Evolutionary conservation across 1,140 invertebrate genomes (phyloP), one percentile per base, ranked within the genome.

Genomic region (Brachionus sp.): DNA sequence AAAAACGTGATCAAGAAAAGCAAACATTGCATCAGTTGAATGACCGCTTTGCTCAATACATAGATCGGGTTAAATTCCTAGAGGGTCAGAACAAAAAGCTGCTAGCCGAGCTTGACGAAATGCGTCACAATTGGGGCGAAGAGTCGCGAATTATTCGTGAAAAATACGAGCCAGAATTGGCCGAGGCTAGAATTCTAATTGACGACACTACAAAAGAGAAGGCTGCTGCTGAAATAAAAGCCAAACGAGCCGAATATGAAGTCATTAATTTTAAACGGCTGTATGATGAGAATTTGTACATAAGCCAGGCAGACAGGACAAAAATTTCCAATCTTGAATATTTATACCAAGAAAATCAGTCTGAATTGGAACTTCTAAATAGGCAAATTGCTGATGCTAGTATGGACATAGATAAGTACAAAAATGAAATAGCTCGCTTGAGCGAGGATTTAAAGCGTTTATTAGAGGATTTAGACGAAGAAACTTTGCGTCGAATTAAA

Each of bases 391-490:
- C 16, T 6, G 83, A 84, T 39, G 44, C 57, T 2, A 19, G 37
- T 3, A 29, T 5, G 7, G 73, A 83, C 53, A 66, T 84, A 37
- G 29, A 83, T 7, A 70, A 84, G 64, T 53, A 83, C 23, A 62
- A 78, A n/a, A 57, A 84, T 13, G 84, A 84, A 42, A 44, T 68
- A 13, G 82, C 73, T 53, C 66, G 85, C 37, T 82, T 86, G 77
- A 78, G 84, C 84, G 86, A 85, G 78, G 83, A 70, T 13, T 42
- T 84, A 3, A 13, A 82, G 75, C 86, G 70, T 83, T 84, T 83
- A 13, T 85, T 84, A n/a, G 84, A 89, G 87, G 89, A 89, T 83
- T 85, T 89, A 82, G 89, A 89, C 85, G 87, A 88, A 75, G 89
- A 90, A 84, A 89, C 89, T 1, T 83, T 89, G 64, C 85, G 83